Conservation (phyloP, 2,113 vertebrate genomes). For the Pseudorhombus dupliciocellatus region DNA sequence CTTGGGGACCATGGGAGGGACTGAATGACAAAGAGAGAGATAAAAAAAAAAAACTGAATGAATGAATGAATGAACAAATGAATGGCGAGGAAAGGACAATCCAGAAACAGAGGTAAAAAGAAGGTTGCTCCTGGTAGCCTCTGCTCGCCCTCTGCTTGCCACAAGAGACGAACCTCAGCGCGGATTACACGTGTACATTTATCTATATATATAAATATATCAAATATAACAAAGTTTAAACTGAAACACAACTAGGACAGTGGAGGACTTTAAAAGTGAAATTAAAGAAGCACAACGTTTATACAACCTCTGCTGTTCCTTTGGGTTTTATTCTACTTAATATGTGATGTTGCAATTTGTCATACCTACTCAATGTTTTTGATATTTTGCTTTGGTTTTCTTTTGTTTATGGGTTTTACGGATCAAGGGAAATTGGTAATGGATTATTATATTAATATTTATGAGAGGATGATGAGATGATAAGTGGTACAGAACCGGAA, state of each 20-base stretch:
- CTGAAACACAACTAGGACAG: conserved; percentile 70
- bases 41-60: conserved; percentile 23
- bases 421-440: conserved; percentile 53
- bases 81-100: conserved; percentile 42
- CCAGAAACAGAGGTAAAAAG: conserved; percentile 44
- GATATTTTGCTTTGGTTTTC: conserved; percentile 52
- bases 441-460: conserved; percentile 72
- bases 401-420: conserved; percentile 49
- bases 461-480: conserved; percentile 45
- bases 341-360: conserved; percentile 77
- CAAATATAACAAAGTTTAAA: conserved; percentile 79
- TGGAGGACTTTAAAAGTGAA: conserved; percentile 74
- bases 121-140: conserved; percentile 53
- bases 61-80: conserved; percentile 41
- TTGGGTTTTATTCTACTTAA: conserved; percentile 74
- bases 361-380: conserved; percentile 70
- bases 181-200: conserved; percentile 80
- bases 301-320: conserved; percentile 79
- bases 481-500: conserved; percentile 45
- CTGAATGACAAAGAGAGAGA: conserved; percentile 47
- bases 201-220: conserved; percentile 81
- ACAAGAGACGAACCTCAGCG: conserved; percentile 67
- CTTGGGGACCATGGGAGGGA: conserved; percentile 34
- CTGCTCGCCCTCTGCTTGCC: conserved; percentile 63
- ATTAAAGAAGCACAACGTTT: conserved; percentile 86